These are phyloP conservation scores for Harpagifer antarcticus DNA, from an alignment of 2,797 vertebrate species.

Conservation along the genomic window DNA sequence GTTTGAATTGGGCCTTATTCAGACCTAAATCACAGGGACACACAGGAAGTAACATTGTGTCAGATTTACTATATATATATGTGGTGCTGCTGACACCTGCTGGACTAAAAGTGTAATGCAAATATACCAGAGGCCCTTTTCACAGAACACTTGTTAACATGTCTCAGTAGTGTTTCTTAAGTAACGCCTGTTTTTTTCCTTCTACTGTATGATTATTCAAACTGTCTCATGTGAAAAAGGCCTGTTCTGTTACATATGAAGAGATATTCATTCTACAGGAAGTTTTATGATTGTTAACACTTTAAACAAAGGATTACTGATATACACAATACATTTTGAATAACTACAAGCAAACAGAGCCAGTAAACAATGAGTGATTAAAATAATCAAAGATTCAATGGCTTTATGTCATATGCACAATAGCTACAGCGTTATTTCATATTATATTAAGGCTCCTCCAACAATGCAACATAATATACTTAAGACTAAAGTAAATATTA, in stretches of 20 bases:
- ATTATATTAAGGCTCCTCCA: no score
- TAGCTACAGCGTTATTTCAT: no score
- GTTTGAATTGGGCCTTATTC: no score
- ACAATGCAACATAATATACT: no score
- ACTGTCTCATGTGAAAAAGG: no score
- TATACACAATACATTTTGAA: no score
- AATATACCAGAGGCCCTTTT: neutral
- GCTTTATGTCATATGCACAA: no score
- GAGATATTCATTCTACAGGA: neutral
- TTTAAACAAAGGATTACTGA: neutral
- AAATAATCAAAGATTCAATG: no score
- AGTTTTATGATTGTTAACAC: neutral
- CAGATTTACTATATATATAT: neutral
- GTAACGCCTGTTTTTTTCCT: no score
- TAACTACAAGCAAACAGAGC: neutral
- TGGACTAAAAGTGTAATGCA: neutral
- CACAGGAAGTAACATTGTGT: neutral
- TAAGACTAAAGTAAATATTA: no score
- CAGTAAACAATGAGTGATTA: neutral
- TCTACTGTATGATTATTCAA: no score
- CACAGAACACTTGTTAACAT: neutral
- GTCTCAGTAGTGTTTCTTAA: neutral
- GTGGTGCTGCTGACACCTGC: slow-evolving; percentile 22
- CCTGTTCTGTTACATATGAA: neutral
- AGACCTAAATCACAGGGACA: neutral